Base-by-base conservation (phyloP, 2,888 invertebrate genomes). In the Nezara viridula region DNA sequence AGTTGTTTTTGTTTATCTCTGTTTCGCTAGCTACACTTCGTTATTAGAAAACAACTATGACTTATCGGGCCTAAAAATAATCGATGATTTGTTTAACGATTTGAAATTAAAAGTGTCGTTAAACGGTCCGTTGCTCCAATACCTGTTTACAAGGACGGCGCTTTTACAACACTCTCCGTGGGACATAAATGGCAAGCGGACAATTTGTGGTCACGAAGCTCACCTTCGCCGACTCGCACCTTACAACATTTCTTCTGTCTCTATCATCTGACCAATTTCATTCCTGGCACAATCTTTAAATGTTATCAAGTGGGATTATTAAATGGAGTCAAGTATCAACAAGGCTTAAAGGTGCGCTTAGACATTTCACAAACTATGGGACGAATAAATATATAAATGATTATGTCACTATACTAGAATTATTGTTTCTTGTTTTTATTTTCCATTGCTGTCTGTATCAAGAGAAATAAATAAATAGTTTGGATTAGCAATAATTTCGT, bases 171-270 rank as follows among this genome's bases (percentile, higher is more conserved):
- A 21, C 81, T 14, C 40, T 14, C 81, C 37, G 21, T 40, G 77
- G 21, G 6, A 40, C 40, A 81, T 81, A 81, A 81, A 81, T 81
- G 81, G 81, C 55, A 24, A 77, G 37, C 89, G 16, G 50, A 14
- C 73, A 44, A 40, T 85, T 85, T 85, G 87, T 60, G 60, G 87
- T 87, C 89, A 87, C 87, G 89, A 88, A 89, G 24, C 81, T 89
- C 40, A 86, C 89, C 85, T 90, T 86, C 90, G 66, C 88, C 52
- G 81, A 49, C 47, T 85, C 89, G 89, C 87, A 90, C 91, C 92
- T 91, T 27, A 88, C 93, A 95, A 97, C 94, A 97, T 97, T 92
- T 95, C 92, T 91, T 95, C 92, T 91, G 87, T 89, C 86, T 77
- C 60, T 89, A 90, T 91, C 90, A 77, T 93, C 93, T 37, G 92